Evolutionary conservation across 2,113 vertebrate species (phyloP).

Genomic region (Macrotus californicus): DNA sequence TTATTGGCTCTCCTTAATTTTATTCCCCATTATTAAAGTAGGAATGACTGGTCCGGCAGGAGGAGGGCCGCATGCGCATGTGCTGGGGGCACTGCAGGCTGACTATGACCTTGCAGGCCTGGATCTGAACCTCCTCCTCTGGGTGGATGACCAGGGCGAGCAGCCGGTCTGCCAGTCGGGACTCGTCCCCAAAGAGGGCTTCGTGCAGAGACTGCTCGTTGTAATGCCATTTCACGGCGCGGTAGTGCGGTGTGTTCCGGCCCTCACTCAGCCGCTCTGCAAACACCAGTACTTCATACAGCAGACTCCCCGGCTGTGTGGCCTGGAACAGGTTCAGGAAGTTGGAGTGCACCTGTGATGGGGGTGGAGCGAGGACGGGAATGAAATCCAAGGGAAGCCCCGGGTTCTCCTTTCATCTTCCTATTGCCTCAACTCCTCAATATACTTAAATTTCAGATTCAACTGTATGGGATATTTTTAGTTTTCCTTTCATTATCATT

Average conservation of each 20-base stretch:
- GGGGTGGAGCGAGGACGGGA: neutral
- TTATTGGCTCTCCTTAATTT: constrained; percentile 54
- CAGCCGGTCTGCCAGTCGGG: constrained; percentile 63
- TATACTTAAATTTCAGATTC: neutral
- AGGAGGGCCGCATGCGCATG: neutral
- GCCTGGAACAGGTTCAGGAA: constrained; percentile 66
- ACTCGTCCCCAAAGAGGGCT: constrained; percentile 47
- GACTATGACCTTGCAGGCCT: constrained; percentile 59
- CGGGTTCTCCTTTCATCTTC: neutral
- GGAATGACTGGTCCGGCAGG: constrained; percentile 38
- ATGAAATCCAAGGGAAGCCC: neutral
- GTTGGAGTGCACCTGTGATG: neutral
- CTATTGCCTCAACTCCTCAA: neutral
- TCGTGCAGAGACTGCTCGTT: constrained; percentile 10
- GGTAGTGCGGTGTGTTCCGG: constrained; percentile 59
- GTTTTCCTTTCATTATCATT: neutral
- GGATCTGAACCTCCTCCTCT: constrained; percentile 56
- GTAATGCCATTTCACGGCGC: constrained; percentile 58
- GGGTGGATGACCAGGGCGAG: constrained; percentile 60
- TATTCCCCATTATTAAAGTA: constrained; percentile 44
- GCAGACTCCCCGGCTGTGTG: neutral
- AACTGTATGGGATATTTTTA: neutral
- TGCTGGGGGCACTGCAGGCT: constrained; percentile 44
- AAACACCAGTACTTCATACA: constrained; percentile 49
- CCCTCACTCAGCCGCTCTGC: constrained; percentile 56